A percentile compares a stretch with the other conserved stretches of the same genome.
Conservation (phyloP, 2,888 invertebrate genomes). For the Tipula vernalis region DNA sequence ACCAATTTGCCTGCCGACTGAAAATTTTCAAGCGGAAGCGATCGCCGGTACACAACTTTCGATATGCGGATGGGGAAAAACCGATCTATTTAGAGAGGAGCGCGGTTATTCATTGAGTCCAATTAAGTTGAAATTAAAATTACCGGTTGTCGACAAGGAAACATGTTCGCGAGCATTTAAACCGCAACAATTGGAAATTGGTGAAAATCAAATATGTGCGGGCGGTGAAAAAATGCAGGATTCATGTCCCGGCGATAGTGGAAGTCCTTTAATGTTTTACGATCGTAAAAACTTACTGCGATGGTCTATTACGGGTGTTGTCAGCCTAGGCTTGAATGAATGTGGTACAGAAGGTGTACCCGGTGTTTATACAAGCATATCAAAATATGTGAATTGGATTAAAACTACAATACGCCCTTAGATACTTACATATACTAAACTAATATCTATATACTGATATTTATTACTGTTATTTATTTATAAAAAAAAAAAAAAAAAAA, state of each 20-base stretch:
- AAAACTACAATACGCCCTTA: conserved; percentile 16
- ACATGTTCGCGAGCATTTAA: conserved; percentile 42
- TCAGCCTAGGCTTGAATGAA: conserved; percentile 52
- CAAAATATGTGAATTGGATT: conserved; percentile 52
- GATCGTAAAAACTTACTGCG: conserved; percentile 31
- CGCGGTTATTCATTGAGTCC: conserved; percentile 37
- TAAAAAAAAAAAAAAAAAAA: background rate
- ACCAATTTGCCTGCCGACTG: conserved; percentile 43
- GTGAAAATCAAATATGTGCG: conserved; percentile 51
- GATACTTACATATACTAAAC: background rate
- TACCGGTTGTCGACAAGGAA: conserved; percentile 42
- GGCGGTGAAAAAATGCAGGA: conserved; percentile 56
- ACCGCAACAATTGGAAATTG: conserved; percentile 37
- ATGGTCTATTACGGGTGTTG: conserved; percentile 49
- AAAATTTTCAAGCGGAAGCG: conserved; percentile 25
- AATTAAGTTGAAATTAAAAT: conserved; percentile 48
- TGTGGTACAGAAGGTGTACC: conserved; percentile 54
- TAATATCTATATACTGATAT: background rate
- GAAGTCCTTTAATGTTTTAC: conserved; percentile 58
- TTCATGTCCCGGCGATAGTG: conserved; percentile 55
- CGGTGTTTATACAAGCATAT: conserved; percentile 53
- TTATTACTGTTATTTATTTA: background rate
- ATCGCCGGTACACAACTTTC: conserved; percentile 38
- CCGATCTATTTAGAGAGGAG: conserved; percentile 36
- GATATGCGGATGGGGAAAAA: conserved; percentile 51